Base-by-base conservation (phyloP, 2,888 invertebrate genomes). In the Hirudinaria manillensis region DNA sequence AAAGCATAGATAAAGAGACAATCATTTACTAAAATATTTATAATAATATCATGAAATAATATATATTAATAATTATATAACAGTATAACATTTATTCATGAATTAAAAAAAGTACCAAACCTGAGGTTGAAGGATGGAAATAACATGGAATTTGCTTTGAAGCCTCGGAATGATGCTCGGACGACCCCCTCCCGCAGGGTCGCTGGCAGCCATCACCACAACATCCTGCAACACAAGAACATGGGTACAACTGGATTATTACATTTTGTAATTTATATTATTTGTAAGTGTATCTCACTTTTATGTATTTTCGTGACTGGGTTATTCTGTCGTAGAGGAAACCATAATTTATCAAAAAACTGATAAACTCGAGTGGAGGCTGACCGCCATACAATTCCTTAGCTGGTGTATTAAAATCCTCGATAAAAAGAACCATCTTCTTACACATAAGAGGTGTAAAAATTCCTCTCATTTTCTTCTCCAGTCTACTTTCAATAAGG, bases 351-450 rank as follows among this genome's bases (percentile, higher is more conserved):
- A 93, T 88, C 92, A 92, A 93, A 80, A 93, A 90, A 27, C 92
- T 87, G 72, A 94, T 87, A 70, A 94, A 86, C 84, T 94, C 94
- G 10, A 94, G 86, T 0, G 94, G 93, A 6, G 94, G 93, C 84
- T 94, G 93, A 0, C 93, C 92, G 0, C 93, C 94, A 83, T 92
- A 94, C 21, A 89, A 89, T 82, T 94, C 94, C 79, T 92, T 91
- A 10, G 91, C 91, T 0, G 94, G 94, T 93, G 94, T 93, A 86
- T 94, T 94, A 81, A 94, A 90, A 84, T 94, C 94, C 84, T 94
- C 94, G 89, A 94, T 89, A 84, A 93, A 93, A 13, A 91, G 89
- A 76, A 94, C 89, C 89, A 94, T 89, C 79, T 88, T 90, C 87
- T 93, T 94, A 83, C 92, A 85, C 79, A 91, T 92, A 34, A 90